A percentile compares a stretch with the other conserved stretches of the same genome.
Evolutionary conservation across 2,113 vertebrate species (phyloP).

Genomic region (Oreochromis aureus): DNA sequence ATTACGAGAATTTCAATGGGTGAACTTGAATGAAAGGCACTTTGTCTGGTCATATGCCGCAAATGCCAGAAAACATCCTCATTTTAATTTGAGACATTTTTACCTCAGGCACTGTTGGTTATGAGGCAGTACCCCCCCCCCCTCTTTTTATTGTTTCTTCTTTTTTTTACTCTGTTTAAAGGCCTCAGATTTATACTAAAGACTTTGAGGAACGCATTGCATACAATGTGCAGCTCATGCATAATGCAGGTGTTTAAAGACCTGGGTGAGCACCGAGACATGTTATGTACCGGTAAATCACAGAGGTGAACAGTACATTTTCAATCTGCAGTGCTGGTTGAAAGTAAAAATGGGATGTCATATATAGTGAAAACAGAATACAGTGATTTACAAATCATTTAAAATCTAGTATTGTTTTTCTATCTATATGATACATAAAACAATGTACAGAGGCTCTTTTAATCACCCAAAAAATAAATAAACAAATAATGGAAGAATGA

Average conservation of each 20-base stretch:
- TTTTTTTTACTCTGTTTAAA: neutral
- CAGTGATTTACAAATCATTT: neutral
- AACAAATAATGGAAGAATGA: neutral
- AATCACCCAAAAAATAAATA: neutral
- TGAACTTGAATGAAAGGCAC: conserved; percentile 2
- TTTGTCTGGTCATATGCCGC: neutral
- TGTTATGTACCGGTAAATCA: neutral
- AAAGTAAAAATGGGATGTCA: neutral
- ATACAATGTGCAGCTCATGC: neutral
- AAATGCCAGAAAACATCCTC: neutral
- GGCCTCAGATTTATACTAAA: neutral
- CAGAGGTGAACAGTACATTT: neutral
- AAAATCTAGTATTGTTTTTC: neutral
- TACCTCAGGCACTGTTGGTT: neutral
- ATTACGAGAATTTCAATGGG: neutral
- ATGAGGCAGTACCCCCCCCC: neutral
- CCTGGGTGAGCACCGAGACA: neutral
- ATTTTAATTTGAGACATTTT: conserved; percentile 27
- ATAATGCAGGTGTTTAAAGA: conserved; percentile 1
- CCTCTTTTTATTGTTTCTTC: neutral
- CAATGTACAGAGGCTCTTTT: neutral
- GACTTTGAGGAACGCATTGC: neutral
- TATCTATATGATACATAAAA: neutral
- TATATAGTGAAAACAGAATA: neutral
- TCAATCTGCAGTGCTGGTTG: neutral